phyloP scores from a whole-genome alignment of 2,113 vertebrate species.

The Danionella cerebrum region DNA sequence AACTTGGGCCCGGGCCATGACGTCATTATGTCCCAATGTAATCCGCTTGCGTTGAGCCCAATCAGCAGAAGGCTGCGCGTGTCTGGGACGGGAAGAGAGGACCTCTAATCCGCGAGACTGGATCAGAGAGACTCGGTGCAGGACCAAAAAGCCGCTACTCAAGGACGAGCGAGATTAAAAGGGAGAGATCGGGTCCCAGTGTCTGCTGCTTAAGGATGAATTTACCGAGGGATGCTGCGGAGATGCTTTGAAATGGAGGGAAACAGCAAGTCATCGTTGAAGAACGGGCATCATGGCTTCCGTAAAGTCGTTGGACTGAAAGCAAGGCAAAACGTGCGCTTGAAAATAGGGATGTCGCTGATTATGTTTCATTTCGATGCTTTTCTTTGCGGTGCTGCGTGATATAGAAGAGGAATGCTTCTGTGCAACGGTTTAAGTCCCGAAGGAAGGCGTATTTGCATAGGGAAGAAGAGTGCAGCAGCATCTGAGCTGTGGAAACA shows the following conservation, averaged over 20 bases:
- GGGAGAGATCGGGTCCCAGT: slow-evolving; percentile 66
- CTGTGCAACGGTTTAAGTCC: slow-evolving; percentile 55
- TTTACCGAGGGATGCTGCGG: slow-evolving; percentile 40
- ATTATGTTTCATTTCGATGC: background rate
- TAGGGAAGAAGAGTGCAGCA: slow-evolving; percentile 65
- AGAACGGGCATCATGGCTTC: slow-evolving; percentile 23
- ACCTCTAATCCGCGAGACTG: slow-evolving; percentile 85
- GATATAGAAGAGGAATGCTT: slow-evolving; percentile 51
- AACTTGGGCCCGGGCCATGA: slow-evolving; percentile 86
- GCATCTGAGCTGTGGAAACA: slow-evolving; percentile 60
- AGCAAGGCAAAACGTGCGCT: background rate
- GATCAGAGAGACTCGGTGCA: slow-evolving; percentile 77
- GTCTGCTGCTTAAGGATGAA: slow-evolving; percentile 51
- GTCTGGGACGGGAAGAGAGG: slow-evolving; percentile 80
- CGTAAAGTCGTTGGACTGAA: slow-evolving; percentile 13
- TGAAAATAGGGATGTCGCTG: background rate
- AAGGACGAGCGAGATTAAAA: slow-evolving; percentile 82
- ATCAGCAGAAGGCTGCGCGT: slow-evolving; percentile 91
- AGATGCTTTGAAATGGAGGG: slow-evolving; percentile 37
- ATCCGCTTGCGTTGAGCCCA: slow-evolving; percentile 89
- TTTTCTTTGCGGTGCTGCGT: background rate
- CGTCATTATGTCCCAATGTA: slow-evolving; percentile 97
- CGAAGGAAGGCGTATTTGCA: slow-evolving; percentile 69
- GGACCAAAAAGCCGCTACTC: slow-evolving; percentile 65
- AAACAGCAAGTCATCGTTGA: slow-evolving; percentile 18